Evolutionary conservation across 2,888 invertebrate genomes (phyloP), one percentile per base, ranked within the genome.

Genomic region (Limenitis camilla): DNA sequence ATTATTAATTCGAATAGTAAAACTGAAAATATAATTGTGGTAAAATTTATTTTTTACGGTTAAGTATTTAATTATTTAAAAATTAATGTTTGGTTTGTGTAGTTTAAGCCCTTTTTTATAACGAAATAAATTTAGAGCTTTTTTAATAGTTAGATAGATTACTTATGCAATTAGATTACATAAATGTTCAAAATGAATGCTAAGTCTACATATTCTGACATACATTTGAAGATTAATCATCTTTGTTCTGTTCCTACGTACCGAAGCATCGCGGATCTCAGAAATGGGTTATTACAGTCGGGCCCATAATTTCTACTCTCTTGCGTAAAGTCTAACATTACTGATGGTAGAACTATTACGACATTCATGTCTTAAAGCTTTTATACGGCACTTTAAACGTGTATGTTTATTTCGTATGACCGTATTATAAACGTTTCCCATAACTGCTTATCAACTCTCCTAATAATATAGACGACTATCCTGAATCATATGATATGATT

Each of bases 301-400:
- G 33, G 39, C 40, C 55, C 42, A 51, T 59, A 53, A 59, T 53
- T 50, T 57, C 52, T 41, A 52, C 40, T 48, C 56, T 52, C 56
- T 56, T 49, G 55, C 50, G 54, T 55, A 59, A 59, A 57, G 55
- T 54, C 51, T 57, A 55, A 55, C 40, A 57, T 55, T 57, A 57
- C 36, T n/a, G 49, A 55, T 52, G n/a, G 52, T 31, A 27, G 45
- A 33, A 49, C 32, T 46, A 47, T 47, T 52, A 45, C 46, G 29
- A 52, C 41, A 49, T 42, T 52, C 49, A 43, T 41, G 48, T 45
- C 46, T 53, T 49, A 52, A 57, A 52, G 46, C 42, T 44, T 43
- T 43, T 54, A 43, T 52, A 46, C 38, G 27, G 40, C n/a, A 38
- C 36, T 45, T 45, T 38, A 30, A 28, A 32, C 33, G 41, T 49